Conservation (phyloP, 2,888 invertebrate species). For the Drosophila merina region DNA sequence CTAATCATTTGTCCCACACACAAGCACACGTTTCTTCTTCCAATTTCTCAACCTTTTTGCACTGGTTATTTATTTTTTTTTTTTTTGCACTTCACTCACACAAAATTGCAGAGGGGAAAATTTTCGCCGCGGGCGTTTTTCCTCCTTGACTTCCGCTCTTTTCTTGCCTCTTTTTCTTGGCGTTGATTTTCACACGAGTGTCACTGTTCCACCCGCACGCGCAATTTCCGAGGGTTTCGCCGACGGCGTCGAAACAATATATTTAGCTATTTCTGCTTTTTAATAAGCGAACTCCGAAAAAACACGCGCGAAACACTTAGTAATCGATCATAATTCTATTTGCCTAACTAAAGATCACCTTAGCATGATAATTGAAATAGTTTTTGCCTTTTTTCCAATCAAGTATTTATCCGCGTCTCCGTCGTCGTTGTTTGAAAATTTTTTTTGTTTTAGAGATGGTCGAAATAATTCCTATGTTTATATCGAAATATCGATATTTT, state of each 20-base stretch:
- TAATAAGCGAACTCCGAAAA: background rate
- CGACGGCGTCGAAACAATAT: constrained; percentile 5
- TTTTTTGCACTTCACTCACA: constrained; percentile 31
- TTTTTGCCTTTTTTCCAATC: background rate
- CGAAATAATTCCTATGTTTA: background rate
- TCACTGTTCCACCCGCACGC: constrained; percentile 47
- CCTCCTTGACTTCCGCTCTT: constrained; percentile 27
- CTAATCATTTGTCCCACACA: constrained; percentile 25
- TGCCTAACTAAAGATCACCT: background rate
- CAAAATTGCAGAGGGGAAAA: constrained; percentile 14
- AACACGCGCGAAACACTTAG: background rate
- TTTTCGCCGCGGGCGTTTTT: constrained; percentile 67
- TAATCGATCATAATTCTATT: background rate
- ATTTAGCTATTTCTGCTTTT: constrained; percentile 3
- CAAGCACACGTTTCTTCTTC: constrained; percentile 4
- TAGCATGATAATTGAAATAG: background rate
- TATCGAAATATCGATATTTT: no score
- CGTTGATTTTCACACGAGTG: constrained; percentile 46
- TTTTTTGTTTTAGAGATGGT: background rate
- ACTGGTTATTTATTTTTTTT: constrained; percentile 13
- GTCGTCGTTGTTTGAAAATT: background rate
- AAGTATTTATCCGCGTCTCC: background rate
- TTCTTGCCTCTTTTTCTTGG: constrained; percentile 28
- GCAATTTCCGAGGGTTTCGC: constrained; percentile 25
- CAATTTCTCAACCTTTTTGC: constrained; percentile 69